Evolutionary conservation across 2,797 vertebrate species (phyloP).

Genomic region (Rhodeus uyekii): DNA sequence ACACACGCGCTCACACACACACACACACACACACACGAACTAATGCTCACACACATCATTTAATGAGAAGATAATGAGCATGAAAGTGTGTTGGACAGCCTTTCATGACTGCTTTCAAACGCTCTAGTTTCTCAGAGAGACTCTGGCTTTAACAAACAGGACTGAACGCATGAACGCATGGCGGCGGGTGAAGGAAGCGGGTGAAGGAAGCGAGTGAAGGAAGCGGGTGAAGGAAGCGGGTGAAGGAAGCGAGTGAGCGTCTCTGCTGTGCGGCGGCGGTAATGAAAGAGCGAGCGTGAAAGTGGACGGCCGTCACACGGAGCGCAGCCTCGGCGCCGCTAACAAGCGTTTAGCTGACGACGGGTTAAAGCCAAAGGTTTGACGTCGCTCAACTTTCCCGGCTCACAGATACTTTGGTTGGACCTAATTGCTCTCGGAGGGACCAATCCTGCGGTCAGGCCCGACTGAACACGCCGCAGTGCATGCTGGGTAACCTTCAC

Average conservation of each 20-base stretch:
- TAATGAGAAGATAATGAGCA: not conserved
- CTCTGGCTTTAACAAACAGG: not conserved
- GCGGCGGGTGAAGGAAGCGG: constrained; percentile 17
- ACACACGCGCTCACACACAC: too few species aligned
- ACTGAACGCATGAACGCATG: not conserved
- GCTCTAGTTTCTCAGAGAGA: not conserved
- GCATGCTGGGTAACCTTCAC: constrained; percentile 64
- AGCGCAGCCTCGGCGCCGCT: constrained; percentile 57
- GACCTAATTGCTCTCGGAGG: constrained; percentile 93
- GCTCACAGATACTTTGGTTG: constrained; percentile 66
- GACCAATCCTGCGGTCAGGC: constrained; percentile 83
- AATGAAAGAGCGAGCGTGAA: constrained; percentile 23
- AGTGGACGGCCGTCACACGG: constrained; percentile 48
- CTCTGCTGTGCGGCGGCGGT: constrained; percentile 51
- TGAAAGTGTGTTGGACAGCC: not conserved
- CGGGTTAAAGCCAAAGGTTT: constrained; percentile 78
- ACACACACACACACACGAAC: too few species aligned
- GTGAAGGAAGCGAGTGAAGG: constrained; percentile 29
- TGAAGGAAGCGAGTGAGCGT: too few species aligned
- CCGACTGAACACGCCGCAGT: constrained; percentile 74
- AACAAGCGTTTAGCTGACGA: constrained; percentile 75
- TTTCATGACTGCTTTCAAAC: not conserved
- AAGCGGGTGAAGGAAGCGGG: constrained; percentile 15
- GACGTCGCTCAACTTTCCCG: constrained; percentile 80
- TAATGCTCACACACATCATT: too few species aligned